These are phyloP conservation scores for Trichogramma dendrolimi DNA, from an alignment of 2,888 invertebrate genomes.

Conservation along the genomic window DNA sequence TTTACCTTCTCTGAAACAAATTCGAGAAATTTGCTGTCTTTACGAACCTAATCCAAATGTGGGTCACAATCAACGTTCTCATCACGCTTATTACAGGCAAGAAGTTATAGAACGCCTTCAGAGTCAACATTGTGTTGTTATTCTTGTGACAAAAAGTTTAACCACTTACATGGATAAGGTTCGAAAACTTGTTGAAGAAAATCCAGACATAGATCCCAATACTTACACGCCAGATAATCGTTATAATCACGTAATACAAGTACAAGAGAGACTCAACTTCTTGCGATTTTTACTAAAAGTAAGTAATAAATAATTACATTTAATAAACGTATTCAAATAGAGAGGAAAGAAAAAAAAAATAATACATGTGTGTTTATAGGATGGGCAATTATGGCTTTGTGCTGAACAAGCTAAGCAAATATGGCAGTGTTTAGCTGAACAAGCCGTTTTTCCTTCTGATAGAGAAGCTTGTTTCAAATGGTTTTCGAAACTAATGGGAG, in stretches of 20 bases:
- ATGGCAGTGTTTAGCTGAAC: slow-evolving; percentile 93
- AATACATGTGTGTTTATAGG: slow-evolving; percentile 53
- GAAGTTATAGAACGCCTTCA: slow-evolving; percentile 87
- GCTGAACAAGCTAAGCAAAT: slow-evolving; percentile 96
- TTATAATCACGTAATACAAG: slow-evolving; percentile 88
- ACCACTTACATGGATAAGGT: slow-evolving; percentile 87
- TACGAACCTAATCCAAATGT: slow-evolving; percentile 80
- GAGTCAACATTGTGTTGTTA: slow-evolving; percentile 86
- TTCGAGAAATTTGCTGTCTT: slow-evolving; percentile 89
- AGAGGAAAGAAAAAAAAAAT: too few relatives aligned
- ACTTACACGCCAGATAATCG: slow-evolving; percentile 79
- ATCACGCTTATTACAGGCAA: slow-evolving; percentile 61
- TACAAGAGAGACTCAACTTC: slow-evolving; percentile 90
- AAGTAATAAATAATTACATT: slow-evolving; percentile 22
- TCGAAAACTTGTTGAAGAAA: slow-evolving; percentile 63
- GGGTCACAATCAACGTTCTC: slow-evolving; percentile 58
- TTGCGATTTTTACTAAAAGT: slow-evolving; percentile 81
- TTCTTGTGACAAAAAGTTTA: slow-evolving; percentile 88
- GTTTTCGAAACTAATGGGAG: slow-evolving; percentile 96
- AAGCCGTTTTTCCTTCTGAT: slow-evolving; percentile 86
- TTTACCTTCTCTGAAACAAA: slow-evolving; percentile 89
- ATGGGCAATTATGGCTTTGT: slow-evolving; percentile 94
- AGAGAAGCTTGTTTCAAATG: slow-evolving; percentile 96
- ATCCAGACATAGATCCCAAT: slow-evolving; percentile 74
- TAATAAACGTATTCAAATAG: too few relatives aligned